These are phyloP conservation scores for Cyphomyrmex costatus DNA, from an alignment of 1,140 invertebrate species.

Conservation along the genomic window DNA sequence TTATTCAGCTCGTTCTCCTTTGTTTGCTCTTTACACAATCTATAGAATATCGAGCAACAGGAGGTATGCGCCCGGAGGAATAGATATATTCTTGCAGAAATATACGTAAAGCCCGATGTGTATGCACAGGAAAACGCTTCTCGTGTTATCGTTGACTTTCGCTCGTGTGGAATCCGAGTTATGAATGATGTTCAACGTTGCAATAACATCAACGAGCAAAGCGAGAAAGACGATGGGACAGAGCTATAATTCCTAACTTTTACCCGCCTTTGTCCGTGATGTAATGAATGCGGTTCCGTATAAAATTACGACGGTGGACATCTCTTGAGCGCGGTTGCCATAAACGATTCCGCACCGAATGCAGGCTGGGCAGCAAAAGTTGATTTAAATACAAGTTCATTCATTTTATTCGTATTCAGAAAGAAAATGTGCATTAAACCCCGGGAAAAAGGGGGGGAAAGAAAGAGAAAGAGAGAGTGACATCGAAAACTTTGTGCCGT, in stretches of 20 bases:
- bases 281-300: conserved; percentile 64
- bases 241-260: conserved; percentile 34
- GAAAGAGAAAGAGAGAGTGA: neutral
- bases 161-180: conserved; percentile 1
- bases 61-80: conserved; percentile 26
- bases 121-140: conserved; percentile 41
- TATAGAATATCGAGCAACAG: conserved; percentile 60
- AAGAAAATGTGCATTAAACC: conserved; percentile 12
- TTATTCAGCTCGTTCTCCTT: conserved; percentile 19
- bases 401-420: conserved; percentile 62
- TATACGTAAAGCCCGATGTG: neutral
- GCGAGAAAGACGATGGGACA: neutral
- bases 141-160: conserved; percentile 54
- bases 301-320: conserved; percentile 43
- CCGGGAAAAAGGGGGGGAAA: neutral
- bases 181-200: conserved; percentile 41
- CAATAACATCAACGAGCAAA: conserved; percentile 5
- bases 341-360: conserved; percentile 35
- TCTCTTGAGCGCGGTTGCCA: neutral
- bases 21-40: conserved; percentile 58
- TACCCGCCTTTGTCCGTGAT: neutral
- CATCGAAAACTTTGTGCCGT: conserved; percentile 2
- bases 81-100: conserved; percentile 26
- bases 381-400: conserved; percentile 62
- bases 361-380: neutral